A percentile compares a stretch with the other conserved stretches of the same genome.
Conservation (phyloP, 2,797 vertebrate genomes). For the Morelia viridis region DNA sequence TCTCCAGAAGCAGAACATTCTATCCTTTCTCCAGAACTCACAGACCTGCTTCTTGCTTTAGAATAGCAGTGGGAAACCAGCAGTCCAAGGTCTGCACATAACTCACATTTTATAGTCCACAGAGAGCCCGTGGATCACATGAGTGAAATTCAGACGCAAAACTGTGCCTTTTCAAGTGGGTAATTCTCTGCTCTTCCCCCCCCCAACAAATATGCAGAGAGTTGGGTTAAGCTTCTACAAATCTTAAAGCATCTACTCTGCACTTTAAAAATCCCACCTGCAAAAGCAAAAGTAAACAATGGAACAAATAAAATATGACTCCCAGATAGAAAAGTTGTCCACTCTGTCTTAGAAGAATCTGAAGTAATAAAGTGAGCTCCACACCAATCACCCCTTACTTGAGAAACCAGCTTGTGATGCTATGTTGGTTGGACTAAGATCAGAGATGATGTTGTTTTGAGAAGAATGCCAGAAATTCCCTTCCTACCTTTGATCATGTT, state of each 20-base stretch:
- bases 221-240: neutral
- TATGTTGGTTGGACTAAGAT: neutral
- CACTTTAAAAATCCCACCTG: neutral
- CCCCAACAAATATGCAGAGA: neutral
- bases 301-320: neutral
- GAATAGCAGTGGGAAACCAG: neutral
- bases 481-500: neutral
- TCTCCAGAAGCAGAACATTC: neutral
- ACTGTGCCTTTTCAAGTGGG: neutral
- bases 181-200: neutral
- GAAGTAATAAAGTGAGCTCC: neutral
- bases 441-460: neutral
- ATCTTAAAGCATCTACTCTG: neutral
- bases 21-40: neutral
- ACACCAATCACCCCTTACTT: neutral
- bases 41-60: neutral
- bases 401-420: neutral
- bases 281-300: neutral
- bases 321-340: neutral
- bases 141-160: neutral
- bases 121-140: neutral
- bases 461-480: neutral
- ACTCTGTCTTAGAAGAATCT: neutral
- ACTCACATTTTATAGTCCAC: neutral
- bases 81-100: neutral